phyloP scores from a whole-genome alignment of 2,888 invertebrate species.

The Odontothrips loti region DNA sequence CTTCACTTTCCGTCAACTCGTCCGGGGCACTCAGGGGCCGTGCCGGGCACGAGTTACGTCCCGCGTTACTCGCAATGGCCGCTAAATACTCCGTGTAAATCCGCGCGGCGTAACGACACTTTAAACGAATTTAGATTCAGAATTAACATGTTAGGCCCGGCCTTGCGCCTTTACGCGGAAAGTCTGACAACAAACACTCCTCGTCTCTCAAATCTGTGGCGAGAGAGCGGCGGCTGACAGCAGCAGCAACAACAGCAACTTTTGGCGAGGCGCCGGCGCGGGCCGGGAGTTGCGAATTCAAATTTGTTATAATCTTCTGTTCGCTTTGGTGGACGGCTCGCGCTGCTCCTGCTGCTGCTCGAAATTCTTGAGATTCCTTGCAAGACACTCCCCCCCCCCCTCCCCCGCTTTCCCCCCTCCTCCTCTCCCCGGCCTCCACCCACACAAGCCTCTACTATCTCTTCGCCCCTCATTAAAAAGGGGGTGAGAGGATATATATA shows the following conservation, averaged over 20 bases:
- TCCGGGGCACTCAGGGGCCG: too few relatives aligned
- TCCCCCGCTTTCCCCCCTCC: not conserved
- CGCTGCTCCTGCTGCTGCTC: not conserved
- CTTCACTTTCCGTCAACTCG: too few relatives aligned
- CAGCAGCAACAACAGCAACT: too few relatives aligned
- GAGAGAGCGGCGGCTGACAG: too few relatives aligned
- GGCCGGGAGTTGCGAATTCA: not conserved
- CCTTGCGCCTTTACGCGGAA: too few relatives aligned
- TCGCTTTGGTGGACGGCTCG: not conserved
- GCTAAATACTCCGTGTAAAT: too few relatives aligned
- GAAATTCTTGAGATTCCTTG: not conserved
- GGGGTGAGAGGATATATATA: not conserved
- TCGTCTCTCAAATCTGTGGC: too few relatives aligned
- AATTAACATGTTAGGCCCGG: too few relatives aligned
- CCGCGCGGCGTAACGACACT: not conserved
- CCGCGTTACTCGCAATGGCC: too few relatives aligned
- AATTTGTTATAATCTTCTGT: constrained; percentile 12
- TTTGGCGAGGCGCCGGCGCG: too few relatives aligned
- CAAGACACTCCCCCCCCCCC: not conserved
- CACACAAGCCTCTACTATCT: not conserved
- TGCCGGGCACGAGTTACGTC: too few relatives aligned
- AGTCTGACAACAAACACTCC: too few relatives aligned
- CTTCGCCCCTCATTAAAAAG: constrained; percentile 6
- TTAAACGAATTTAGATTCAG: not conserved
- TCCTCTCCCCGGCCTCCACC: not conserved